Base-by-base conservation (phyloP, 2,113 vertebrate genomes). In the Rhadina sibilatrix region DNA sequence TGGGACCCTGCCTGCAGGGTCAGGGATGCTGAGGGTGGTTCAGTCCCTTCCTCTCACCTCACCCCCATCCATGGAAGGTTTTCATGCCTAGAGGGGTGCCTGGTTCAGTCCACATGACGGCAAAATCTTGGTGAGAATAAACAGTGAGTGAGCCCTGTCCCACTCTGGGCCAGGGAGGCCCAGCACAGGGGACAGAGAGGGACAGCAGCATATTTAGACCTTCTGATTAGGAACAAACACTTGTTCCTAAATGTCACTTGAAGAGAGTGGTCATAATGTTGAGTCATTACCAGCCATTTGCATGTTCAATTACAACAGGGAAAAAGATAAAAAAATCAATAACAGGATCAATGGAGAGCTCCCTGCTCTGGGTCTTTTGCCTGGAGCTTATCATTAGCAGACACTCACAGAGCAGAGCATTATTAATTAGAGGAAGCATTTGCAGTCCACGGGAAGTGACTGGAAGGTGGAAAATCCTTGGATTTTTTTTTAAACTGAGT, bases 201-300 rank as follows among this genome's bases (percentile, higher is more conserved):
- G 56, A 44, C 84, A 68, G 25, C 46, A 59, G 53, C 31, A 0
- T 6, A 6, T 38, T 21, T 19, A 31, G 20, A 23, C 40, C 38
- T n/a, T 54, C 42, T 27, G 53, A 84, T 68, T 61, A n/a, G n/a
- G n/a, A n/a, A n/a, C 74, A 52, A 83, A 71, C 21, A 57, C 63
- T 49, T 79, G 30, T 91, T 49, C 64, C 40, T 70, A 90, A 83
- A 87, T 64, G 92, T 64, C 87, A 77, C 79, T 93, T 57, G 82
- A 74, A 95, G 77, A 91, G 75, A 74, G 71, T n/a, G 78, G 91
- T 79, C 1, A 1, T 90, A 92, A 92, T 27, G 59, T 81, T 66
- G 88, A 95, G 82, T 90, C 93, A 83, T 96, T 97, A 93, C 79
- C 77, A 82, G 79, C 74, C 74, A 78, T 97, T 97, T 97, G 94